Percentiles rank a stretch among this genome's conserved stretches.
Evolutionary conservation across 2,888 invertebrate species (phyloP).

Genomic region (Watsonalla cultraria): DNA sequence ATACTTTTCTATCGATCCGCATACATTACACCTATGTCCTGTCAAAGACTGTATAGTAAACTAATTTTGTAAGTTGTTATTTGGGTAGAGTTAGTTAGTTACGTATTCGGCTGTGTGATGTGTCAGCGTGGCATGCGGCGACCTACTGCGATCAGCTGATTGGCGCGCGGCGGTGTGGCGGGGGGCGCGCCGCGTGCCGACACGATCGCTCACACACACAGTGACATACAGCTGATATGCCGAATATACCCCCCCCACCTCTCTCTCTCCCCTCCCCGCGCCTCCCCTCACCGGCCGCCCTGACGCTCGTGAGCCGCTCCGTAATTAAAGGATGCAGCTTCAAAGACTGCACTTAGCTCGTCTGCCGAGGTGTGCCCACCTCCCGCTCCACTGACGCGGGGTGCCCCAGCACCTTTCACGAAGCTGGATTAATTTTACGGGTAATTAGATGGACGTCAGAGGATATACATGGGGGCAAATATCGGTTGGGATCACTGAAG

Average conservation of each 20-base stretch:
- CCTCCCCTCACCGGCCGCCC: not conserved
- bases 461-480: not conserved
- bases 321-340: conserved; percentile 17
- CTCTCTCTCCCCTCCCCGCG: conserved; percentile 9
- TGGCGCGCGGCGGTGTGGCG: conserved; percentile 36
- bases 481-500: not conserved
- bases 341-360: conserved; percentile 4
- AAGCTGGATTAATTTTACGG: not conserved
- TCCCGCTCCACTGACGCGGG: not conserved
- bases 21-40: too few species aligned
- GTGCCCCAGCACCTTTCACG: not conserved
- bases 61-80: not conserved
- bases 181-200: conserved; percentile 31
- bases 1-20: too few species aligned
- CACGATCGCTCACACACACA: conserved; percentile 22
- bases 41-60: too few species aligned
- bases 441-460: not conserved
- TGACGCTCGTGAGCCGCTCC: not conserved
- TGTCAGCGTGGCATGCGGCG: conserved; percentile 22
- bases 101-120: conserved; percentile 8
- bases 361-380: not conserved
- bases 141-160: conserved; percentile 72
- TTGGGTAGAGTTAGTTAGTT: not conserved
- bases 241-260: conserved; percentile 19
- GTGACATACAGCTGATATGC: conserved; percentile 37